Evolutionary conservation across 1,140 invertebrate genomes (phyloP).

Genomic region (Aphelinus certus): DNA sequence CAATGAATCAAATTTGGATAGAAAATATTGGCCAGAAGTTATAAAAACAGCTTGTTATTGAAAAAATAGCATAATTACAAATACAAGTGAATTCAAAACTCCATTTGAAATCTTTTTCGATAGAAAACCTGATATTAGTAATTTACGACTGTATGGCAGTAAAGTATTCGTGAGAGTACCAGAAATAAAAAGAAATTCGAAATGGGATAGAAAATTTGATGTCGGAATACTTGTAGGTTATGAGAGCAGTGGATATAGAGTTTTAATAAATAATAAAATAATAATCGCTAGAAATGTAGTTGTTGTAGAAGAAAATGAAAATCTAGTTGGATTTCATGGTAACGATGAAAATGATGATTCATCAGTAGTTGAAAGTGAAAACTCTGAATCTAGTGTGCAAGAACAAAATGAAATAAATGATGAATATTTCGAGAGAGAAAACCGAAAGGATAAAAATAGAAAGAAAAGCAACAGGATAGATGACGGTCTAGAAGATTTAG

Average conservation of each 20-base stretch:
- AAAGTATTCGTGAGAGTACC: constrained; percentile 42
- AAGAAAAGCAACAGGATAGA: background rate
- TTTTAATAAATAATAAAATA: constrained; percentile 27
- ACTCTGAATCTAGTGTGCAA: background rate
- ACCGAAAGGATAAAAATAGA: background rate
- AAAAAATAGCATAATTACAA: constrained; percentile 50
- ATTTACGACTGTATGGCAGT: constrained; percentile 50
- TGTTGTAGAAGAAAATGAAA: constrained; percentile 14
- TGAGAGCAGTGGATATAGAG: constrained; percentile 40
- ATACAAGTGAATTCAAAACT: constrained; percentile 56
- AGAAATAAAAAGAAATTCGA: constrained; percentile 39
- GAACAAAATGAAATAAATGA: background rate
- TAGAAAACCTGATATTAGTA: constrained; percentile 48
- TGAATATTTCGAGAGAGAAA: background rate
- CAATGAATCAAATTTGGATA: background rate
- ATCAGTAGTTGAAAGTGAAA: constrained; percentile 4
- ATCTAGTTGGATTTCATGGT: constrained; percentile 19
- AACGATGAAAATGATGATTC: background rate
- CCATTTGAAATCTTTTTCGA: constrained; percentile 56
- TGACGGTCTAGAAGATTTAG: background rate
- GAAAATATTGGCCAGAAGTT: constrained; percentile 5
- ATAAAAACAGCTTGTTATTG: constrained; percentile 45
- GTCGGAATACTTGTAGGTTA: constrained; percentile 44
- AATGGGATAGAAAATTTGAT: constrained; percentile 44
- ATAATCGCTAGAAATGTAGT: constrained; percentile 15